A percentile compares a stretch with the other conserved stretches of the same genome.
Conservation (phyloP, 2,113 vertebrate genomes). For the Apistogramma diplotaenia region DNA sequence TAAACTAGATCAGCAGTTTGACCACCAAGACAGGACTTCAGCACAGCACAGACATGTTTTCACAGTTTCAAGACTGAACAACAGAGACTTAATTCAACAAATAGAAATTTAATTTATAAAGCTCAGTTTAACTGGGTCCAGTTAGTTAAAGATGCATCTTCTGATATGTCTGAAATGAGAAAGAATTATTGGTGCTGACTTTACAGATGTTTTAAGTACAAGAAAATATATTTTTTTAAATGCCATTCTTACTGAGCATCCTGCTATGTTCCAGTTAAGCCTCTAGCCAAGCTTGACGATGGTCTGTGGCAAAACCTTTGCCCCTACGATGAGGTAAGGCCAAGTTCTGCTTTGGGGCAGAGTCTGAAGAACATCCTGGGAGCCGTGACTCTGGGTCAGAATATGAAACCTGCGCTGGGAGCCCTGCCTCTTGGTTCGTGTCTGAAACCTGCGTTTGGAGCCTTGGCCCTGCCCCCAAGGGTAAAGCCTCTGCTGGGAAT, state of each 20-base stretch:
- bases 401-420: neutral
- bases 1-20: neutral
- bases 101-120: neutral
- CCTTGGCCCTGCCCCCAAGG: neutral
- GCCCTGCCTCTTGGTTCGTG: neutral
- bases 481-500: neutral
- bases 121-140: neutral
- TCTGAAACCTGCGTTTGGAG: neutral
- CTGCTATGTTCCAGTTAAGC: neutral
- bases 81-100: neutral
- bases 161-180: neutral
- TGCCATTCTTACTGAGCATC: neutral
- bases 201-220: neutral
- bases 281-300: neutral
- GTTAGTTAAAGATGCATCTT: neutral
- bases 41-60: accelerated
- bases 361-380: neutral
- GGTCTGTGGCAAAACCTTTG: neutral
- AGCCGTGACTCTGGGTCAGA: neutral
- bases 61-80: neutral
- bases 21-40: neutral
- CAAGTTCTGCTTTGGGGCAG: neutral
- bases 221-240: too few species aligned
- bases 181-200: accelerated
- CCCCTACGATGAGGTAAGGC: neutral